Evolutionary conservation across 2,113 vertebrate genomes (phyloP), one percentile per base, ranked within the genome.

Genomic region (Xiphophorus maculatus): DNA sequence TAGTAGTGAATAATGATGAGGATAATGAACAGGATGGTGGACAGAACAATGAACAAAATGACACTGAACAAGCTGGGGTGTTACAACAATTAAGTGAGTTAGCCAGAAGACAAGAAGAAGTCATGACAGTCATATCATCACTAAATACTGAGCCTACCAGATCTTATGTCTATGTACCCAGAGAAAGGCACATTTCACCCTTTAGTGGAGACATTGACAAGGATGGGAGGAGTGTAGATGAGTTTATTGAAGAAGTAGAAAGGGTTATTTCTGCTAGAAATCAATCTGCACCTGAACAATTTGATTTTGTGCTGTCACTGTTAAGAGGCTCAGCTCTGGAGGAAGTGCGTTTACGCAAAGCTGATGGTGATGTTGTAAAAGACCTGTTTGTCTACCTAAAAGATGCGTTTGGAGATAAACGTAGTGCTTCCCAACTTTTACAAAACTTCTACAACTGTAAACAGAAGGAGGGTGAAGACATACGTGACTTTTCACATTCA

Each of bases 181-280:
- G 66, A 44, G 66, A 67, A 27, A 25, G 66, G 9, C 66, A 67
- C 37, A 67, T 42, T 28, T 9, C n/a, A 28, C 66, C 35, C 6
- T 67, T 66, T 42, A 67, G 66, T 15, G n/a, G 66, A 22, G 66
- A 28, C 25, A 17, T 44, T 67, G 63, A 66, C 11, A 66, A 66
- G 37, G 32, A 66, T 66, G 63, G 63, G 22, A 66, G 65, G n/a
- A n/a, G 5, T 22, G 40, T 30, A n/a, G 66, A 68, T 29, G 27
- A 68, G n/a, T 48, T 68, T 14, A 48, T 51, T 30, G 42, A 48
- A 11, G 42, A 68, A 11, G 28, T 68, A 48, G 40, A 68, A 19
- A 8, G 40, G 6, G 42, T 51, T 0, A 6, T 68, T 17, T 68
- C 66, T 30, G 40, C 40, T 17, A 48, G 66, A 19, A 48, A 68